Conservation (phyloP, 2,113 vertebrate genomes). For the Craseonycteris thonglongyai region DNA sequence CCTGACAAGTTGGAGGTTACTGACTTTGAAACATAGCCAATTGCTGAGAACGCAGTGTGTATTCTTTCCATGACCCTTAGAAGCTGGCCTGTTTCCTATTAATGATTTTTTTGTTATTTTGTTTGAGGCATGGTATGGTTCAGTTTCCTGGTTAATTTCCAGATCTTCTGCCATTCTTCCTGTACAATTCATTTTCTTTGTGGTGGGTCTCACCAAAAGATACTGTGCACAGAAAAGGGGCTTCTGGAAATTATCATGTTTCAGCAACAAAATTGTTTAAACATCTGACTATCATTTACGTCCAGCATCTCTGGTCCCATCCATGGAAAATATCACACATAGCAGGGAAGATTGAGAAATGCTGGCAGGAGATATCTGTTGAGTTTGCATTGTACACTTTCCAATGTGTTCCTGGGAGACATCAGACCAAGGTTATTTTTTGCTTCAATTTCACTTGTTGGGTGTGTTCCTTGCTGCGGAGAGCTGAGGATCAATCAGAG, state of each 20-base stretch:
- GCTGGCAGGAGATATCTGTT: slow-evolving; percentile 26
- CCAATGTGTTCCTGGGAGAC: not conserved
- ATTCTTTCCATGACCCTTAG: slow-evolving; percentile 50
- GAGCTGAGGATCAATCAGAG: not conserved
- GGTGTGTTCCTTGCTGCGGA: not conserved
- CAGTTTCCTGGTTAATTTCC: slow-evolving; percentile 53
- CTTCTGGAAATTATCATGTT: slow-evolving; percentile 71
- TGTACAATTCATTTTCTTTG: slow-evolving; percentile 38
- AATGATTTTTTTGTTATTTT: slow-evolving; percentile 28
- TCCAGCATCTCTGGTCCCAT: slow-evolving; percentile 48
- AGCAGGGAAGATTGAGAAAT: slow-evolving; percentile 47
- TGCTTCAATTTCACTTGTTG: not conserved
- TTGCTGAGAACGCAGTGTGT: not conserved
- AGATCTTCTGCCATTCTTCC: slow-evolving; percentile 50
- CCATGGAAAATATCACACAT: slow-evolving; percentile 65
- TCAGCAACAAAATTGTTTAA: slow-evolving; percentile 55
- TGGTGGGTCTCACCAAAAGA: slow-evolving; percentile 61
- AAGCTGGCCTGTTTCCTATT: slow-evolving; percentile 62
- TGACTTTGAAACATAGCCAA: slow-evolving; percentile 60
- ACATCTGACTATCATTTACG: slow-evolving; percentile 69
- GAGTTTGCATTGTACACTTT: not conserved
- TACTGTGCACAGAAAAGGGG: not conserved
- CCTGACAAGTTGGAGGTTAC: slow-evolving; percentile 61
- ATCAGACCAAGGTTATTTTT: not conserved
- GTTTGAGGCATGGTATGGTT: not conserved